Base-by-base conservation (phyloP, 2,797 vertebrate species). In the Macropodus opercularis region DNA sequence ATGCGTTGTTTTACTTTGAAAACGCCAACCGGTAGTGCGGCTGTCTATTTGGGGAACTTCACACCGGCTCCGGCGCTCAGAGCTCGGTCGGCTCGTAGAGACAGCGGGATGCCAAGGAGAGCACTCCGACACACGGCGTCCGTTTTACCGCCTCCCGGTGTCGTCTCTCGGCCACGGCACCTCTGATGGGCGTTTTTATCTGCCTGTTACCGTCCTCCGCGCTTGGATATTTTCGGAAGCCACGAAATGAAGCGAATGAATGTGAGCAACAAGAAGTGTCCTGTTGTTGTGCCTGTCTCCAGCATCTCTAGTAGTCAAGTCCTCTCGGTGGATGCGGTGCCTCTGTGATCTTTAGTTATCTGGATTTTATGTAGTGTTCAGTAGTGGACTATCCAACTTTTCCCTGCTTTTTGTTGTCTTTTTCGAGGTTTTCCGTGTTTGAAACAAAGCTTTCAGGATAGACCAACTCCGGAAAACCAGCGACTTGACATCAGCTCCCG, bases 241-340 rank as follows among this genome's bases (percentile, higher is more conserved):
- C 72, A 11, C 77, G 74, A 85, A 75, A 93, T 92, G 91, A 93
- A 92, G 85, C 90, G 90, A 79, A 87, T 92, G 90, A 92, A 93
- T 84, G 92, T 93, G 90, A 94, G 92, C 88, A 82, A 87, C 85
- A 81, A 83, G 76, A 89, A 85, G 89, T 89, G 85, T 85, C 71
- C 77, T 74, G 79, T 82, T 78, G 79, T 81, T 63, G 76, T 82
- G 68, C 71, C 75, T 29, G 78, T 81, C 81, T 75, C 78, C 87
- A 73, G 84, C 79, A 72, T 79, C 84, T 66, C 62, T 67, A 47
- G 50, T 74, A 74, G 77, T 60, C 81, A 63, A 74, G 76, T 81
- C 69, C 63, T 65, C 56, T 75, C 60, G 47, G 73, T 70, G 86
- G 81, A 85, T 79, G 79, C 79, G 67, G 60, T 59, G 65, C 75